These are phyloP conservation scores for Eupeodes latifasciatus DNA, from an alignment of 2,888 invertebrate species.

Conservation along the genomic window DNA sequence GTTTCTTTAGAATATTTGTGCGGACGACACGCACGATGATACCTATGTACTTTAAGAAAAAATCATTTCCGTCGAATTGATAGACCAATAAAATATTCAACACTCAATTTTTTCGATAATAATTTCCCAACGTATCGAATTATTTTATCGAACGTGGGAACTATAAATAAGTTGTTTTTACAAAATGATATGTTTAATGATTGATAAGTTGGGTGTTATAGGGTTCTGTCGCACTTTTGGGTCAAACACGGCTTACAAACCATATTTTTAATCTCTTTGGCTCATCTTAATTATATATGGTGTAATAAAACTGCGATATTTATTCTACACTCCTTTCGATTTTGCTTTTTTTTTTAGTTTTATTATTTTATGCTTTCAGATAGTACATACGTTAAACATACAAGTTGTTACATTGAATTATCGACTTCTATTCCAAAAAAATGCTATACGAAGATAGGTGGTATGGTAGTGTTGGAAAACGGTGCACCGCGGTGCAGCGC, in stretches of 20 bases:
- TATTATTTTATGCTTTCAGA: conserved; percentile 26
- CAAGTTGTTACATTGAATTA: conserved; percentile 35
- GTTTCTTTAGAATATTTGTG: too few relatives aligned
- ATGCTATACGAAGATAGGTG: background rate
- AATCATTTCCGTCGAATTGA: conserved; percentile 54
- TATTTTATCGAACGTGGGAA: conserved; percentile 66
- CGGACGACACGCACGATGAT: background rate
- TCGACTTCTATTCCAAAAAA: conserved; percentile 52
- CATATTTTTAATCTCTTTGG: conserved; percentile 42
- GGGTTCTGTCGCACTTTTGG: background rate
- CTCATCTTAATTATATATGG: conserved; percentile 54
- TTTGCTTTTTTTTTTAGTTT: conserved; percentile 1
- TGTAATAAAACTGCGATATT: conserved; percentile 68
- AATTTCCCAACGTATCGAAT: conserved; percentile 37
- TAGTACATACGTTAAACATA: background rate
- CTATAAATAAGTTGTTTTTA: conserved; percentile 52
- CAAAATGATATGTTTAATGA: conserved; percentile 62
- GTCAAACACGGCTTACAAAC: conserved; percentile 9
- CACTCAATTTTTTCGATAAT: conserved; percentile 27
- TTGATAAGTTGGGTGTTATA: conserved; percentile 63
- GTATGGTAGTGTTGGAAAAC: too few relatives aligned
- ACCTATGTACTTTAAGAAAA: background rate
- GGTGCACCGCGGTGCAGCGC: too few relatives aligned
- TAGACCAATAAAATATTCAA: conserved; percentile 58
- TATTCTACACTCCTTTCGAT: conserved; percentile 52